Evolutionary conservation across 1,140 invertebrate genomes (phyloP), one percentile per base, ranked within the genome.

Genomic region (Sminthurinus signatus): DNA sequence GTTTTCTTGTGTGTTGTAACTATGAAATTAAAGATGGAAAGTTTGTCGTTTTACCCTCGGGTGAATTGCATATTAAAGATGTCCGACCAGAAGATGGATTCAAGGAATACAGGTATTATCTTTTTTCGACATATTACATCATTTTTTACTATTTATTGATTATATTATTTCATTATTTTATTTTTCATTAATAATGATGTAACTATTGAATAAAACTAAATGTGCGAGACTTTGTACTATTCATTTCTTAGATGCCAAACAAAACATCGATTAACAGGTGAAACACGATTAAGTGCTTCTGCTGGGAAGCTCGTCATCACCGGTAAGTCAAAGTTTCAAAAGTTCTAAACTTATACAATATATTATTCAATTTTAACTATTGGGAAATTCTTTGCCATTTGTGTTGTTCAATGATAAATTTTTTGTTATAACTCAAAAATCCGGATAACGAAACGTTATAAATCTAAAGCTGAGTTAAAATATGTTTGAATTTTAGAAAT

Each of bases 251-350:
- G 93, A 76, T 98, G 94, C 77, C 84, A 91, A 72, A 96, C 93
- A 44, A 91, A 91, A 75, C 93, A 96, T 78, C 84, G 91, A 71
- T 82, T 96, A 36, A 94, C 93, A 72, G 90, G 91, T 72, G 92
- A 96, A 81, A 93, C 91, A 65, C 83, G 91, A 76, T 81, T 93
- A 63, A 96, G 92, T 74, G 90, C 91, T 44, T 92, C 91, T 39
- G 95, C 95, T 76, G 92, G 92, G 78, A 83, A 91, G 74, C 82
- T 97, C 62, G 91, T 95, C 77, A 93, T 96, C 78, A 95, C 93
- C 79, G 93, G 93, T 96, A 85, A 86, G 86, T 55, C 15, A 29
- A n/a, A n/a, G n/a, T n/a, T n/a, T n/a, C n/a, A n/a, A n/a, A n/a
- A n/a, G n/a, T 42, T 55, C 12, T 55, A 55, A 19, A 8, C 36